phyloP scores from a whole-genome alignment of 2,113 vertebrate species.

The Melanotaenia duboulayi region DNA sequence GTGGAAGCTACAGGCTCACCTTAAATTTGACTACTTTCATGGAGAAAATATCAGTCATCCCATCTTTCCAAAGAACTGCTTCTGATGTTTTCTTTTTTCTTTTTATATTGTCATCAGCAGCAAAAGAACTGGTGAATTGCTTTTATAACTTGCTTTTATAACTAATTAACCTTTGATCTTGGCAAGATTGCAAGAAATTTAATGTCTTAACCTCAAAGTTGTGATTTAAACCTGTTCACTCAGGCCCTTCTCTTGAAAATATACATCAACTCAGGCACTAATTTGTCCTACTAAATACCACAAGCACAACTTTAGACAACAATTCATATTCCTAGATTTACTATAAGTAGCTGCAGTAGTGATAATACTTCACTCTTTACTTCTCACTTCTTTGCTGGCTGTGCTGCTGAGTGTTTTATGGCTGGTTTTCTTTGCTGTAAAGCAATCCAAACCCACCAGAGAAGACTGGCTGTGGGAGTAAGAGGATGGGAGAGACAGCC shows the following conservation, averaged over 20 bases:
- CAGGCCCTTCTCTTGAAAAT: background rate
- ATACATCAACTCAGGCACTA: conserved; percentile 1
- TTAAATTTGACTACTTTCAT: too few species aligned
- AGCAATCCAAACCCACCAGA: conserved; percentile 39
- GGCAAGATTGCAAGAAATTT: too few species aligned
- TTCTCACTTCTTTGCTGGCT: conserved; percentile 29
- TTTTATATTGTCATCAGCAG: too few species aligned
- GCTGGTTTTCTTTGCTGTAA: conserved; percentile 30
- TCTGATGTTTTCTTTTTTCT: too few species aligned
- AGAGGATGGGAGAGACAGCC: conserved; percentile 40
- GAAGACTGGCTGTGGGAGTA: conserved; percentile 17
- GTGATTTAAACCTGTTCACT: background rate
- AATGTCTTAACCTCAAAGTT: background rate
- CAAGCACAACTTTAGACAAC: conserved; percentile 2
- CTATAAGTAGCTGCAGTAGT: conserved; percentile 37
- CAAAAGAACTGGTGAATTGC: too few species aligned
- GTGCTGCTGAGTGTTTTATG: conserved; percentile 52
- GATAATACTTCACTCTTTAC: conserved; percentile 26
- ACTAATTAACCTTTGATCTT: too few species aligned
- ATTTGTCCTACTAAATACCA: background rate
- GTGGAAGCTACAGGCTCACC: background rate
- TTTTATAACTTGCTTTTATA: too few species aligned
- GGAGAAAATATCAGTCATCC: background rate
- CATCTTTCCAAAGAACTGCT: background rate
- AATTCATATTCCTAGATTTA: conserved; percentile 15